Evolutionary conservation across 2,888 invertebrate species (phyloP).

Genomic region (Eledona agricola): DNA sequence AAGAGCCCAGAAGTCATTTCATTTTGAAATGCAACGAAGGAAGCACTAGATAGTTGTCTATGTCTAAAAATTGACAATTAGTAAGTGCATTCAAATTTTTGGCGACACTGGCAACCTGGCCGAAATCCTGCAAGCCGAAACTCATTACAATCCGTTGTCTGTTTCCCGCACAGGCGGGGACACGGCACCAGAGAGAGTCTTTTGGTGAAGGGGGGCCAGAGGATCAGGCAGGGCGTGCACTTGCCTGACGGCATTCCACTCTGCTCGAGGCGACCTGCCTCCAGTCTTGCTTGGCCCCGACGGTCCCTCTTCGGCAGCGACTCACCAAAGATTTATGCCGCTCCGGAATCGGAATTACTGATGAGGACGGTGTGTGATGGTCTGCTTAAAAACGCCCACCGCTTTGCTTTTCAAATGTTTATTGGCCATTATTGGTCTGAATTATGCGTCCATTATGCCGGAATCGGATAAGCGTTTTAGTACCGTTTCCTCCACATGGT

Average conservation of each 20-base stretch:
- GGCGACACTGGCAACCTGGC: no score
- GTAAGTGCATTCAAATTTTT: no score
- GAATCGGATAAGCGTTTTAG: conserved; percentile 16
- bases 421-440: conserved; percentile 14
- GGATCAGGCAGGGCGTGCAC: conserved; percentile 58
- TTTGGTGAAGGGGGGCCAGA: conserved; percentile 43
- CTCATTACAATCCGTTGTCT: conserved; percentile 23
- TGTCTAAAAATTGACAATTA: no score
- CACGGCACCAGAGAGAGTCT: conserved; percentile 18
- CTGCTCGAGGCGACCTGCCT: conserved; percentile 60
- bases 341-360: conserved; percentile 21
- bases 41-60: no score
- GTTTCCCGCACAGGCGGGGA: conserved; percentile 21
- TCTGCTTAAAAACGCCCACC: conserved; percentile 29
- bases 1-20: no score
- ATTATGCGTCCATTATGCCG: conserved; percentile 27
- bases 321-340: conserved; percentile 16
- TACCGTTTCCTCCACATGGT: conserved; percentile 18
- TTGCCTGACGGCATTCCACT: conserved; percentile 64
- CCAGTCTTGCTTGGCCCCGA: conserved; percentile 48
- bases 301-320: conserved; percentile 29
- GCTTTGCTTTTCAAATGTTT: conserved; percentile 11
- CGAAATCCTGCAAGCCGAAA: conserved; percentile 8
- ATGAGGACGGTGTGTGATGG: conserved; percentile 13
- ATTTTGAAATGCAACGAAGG: no score